Base-by-base conservation (phyloP, 2,888 invertebrate genomes). In the Cheilosia soror region DNA sequence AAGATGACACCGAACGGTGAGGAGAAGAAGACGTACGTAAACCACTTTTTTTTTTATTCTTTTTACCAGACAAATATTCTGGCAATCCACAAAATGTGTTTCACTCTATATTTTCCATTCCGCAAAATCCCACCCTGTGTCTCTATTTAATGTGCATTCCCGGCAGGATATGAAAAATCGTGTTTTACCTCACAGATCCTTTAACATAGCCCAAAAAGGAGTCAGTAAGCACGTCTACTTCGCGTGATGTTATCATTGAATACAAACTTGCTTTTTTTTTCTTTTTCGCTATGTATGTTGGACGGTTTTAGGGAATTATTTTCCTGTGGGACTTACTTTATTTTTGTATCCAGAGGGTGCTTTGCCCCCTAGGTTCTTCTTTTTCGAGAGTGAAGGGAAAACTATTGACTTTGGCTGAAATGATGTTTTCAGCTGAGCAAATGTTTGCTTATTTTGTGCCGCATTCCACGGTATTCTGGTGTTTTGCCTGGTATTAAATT, bases 341-440 rank as follows among this genome's bases (percentile, higher is more conserved):
- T 15, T 20, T 57, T 13, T 47, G 25, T 44, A 31, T 42, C 55
- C 20, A 33, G 31, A 15, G 42, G 57, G 40, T 63, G 63, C 40
- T 55, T 57, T 63, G 13, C 13, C 4, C 62, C 31, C 33, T 44
- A 15, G 66, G 40, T n/a, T 4, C 44, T 49, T 20, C 4, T 62
- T 57, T 55, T 9, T 13, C 9, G 13, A 27, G 33, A 55, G 80
- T 29, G 57, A 66, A 33, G 42, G 40, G 66, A 57, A 76, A 77
- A 85, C 76, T 85, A 85, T 85, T 85, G 85, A 85, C 80, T 81
- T 81, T 63, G 81, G 60, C 40, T 76, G 55, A 81, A 85, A 76
- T 66, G 37, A 76, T 81, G 68, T 85, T 85, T 85, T 81, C 81
- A 81, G 85, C 72, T 85, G 72, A 77, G 63, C 76, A 76, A 85